phyloP scores from a whole-genome alignment of 2,113 vertebrate species.

The Mus spicilegus region DNA sequence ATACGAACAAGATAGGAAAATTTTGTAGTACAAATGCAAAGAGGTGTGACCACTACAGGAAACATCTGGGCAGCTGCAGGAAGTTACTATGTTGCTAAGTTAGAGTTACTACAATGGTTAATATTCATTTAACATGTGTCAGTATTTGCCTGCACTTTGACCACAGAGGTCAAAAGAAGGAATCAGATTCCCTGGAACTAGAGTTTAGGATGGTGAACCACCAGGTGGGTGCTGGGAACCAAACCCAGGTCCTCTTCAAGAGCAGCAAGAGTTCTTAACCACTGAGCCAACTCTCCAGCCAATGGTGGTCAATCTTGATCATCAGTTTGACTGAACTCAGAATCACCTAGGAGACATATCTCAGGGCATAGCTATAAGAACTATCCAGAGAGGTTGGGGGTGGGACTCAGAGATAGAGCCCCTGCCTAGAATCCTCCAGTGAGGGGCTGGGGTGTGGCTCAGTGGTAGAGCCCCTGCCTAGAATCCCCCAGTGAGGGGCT shows the following conservation, averaged over 20 bases:
- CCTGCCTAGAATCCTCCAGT: neutral
- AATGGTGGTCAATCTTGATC: neutral
- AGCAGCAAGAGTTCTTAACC: neutral
- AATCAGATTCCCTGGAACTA: neutral
- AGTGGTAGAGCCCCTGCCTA: neutral
- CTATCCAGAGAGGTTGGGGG: neutral
- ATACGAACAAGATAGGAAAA: neutral
- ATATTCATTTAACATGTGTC: neutral
- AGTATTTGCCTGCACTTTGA: neutral
- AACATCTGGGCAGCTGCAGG: neutral
- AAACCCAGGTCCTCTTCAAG: neutral
- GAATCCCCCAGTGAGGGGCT: too few relatives aligned
- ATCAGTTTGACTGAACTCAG: neutral
- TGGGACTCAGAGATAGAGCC: neutral
- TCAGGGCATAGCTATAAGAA: neutral
- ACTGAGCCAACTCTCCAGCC: neutral
- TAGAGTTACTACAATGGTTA: neutral
- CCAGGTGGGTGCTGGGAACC: neutral
- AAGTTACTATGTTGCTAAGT: neutral
- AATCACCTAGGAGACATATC: neutral
- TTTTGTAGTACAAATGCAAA: neutral
- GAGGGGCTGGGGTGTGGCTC: neutral
- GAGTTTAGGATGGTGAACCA: neutral
- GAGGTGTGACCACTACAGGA: neutral
- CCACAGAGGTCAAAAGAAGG: neutral